A percentile compares a stretch with the other conserved stretches of the same genome.
phyloP scores from a whole-genome alignment of 1,140 invertebrate genomes.

The Dinoponera quadriceps region DNA sequence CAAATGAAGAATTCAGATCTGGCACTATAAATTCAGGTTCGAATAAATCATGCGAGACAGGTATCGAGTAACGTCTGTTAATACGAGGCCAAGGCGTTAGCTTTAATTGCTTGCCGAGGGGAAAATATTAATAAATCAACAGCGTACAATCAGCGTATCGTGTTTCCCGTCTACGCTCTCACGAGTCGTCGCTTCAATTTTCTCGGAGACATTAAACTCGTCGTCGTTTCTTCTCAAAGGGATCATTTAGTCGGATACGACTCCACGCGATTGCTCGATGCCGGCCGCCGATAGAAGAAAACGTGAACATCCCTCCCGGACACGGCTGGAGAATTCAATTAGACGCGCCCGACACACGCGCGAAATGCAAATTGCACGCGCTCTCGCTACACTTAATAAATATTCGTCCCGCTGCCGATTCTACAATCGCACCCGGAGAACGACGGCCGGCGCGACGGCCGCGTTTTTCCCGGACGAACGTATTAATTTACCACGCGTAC shows the following conservation, averaged over 20 bases:
- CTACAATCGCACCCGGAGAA: background rate
- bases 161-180: too few relatives aligned
- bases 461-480: background rate
- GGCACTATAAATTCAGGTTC: too few relatives aligned
- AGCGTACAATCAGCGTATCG: too few relatives aligned
- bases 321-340: constrained; percentile 38
- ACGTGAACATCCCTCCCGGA: background rate
- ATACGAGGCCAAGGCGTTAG: too few relatives aligned
- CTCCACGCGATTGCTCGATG: background rate
- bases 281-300: background rate
- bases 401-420: background rate
- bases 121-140: too few relatives aligned
- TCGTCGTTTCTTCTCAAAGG: background rate
- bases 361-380: constrained; percentile 23
- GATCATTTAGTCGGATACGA: background rate
- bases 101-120: too few relatives aligned
- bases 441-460: background rate
- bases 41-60: too few relatives aligned
- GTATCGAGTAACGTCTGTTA: too few relatives aligned
- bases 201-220: background rate
- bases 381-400: constrained; percentile 25
- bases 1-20: too few relatives aligned
- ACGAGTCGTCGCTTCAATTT: background rate
- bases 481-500: constrained; percentile 30
- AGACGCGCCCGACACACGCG: background rate